These are phyloP conservation scores for Cheiracanthium punctorium DNA, from an alignment of 2,888 invertebrate species.

Conservation along the genomic window DNA sequence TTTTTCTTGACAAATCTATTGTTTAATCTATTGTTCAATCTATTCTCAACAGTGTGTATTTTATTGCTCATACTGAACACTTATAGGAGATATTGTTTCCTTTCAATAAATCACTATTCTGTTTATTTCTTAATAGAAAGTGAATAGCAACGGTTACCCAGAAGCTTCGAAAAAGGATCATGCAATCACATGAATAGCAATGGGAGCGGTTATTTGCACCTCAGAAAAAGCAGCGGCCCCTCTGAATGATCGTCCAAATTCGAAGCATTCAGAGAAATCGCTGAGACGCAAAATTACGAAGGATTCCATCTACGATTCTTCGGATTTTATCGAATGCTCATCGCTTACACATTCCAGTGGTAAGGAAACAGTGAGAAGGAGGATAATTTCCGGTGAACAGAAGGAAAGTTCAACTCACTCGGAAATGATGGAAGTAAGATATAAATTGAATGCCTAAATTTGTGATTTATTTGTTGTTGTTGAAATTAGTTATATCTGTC, in stretches of 20 bases:
- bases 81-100: no score
- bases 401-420: background rate
- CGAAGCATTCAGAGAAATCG: slow-evolving; percentile 30
- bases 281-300: slow-evolving; percentile 35
- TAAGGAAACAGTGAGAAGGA: slow-evolving; percentile 28
- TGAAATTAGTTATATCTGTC: no score
- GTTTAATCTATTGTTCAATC: no score
- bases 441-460: no score
- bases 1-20: no score
- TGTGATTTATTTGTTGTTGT: no score
- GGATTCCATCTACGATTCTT: slow-evolving; percentile 50
- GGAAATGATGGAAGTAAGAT: slow-evolving; percentile 28
- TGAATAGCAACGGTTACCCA: no score
- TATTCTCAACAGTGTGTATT: no score
- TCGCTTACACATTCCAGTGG: slow-evolving; percentile 27
- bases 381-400: slow-evolving; percentile 16
- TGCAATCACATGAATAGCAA: slow-evolving; percentile 5
- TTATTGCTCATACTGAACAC: no score
- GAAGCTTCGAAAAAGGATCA: background rate
- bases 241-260: slow-evolving; percentile 10
- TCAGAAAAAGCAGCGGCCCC: slow-evolving; percentile 24
- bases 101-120: no score
- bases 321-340: slow-evolving; percentile 49
- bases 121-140: no score
- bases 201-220: slow-evolving; percentile 50